Conservation (phyloP, 2,888 invertebrate genomes). For the Galerucella calmariensis region DNA sequence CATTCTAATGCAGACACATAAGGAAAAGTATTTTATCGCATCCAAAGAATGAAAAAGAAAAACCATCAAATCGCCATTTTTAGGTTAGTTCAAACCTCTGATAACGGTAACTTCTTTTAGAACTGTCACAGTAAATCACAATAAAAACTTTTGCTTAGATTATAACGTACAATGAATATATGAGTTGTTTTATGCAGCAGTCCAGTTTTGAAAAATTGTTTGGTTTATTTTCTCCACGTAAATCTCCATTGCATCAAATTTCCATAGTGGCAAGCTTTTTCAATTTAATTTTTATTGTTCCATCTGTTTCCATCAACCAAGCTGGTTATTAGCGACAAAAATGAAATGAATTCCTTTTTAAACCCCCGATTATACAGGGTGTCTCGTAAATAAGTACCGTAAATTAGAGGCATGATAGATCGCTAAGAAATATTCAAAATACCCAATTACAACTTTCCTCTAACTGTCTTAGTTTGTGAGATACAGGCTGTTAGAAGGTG, state of each 20-base stretch:
- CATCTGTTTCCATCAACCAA: no score
- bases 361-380: no score
- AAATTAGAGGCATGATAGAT: no score
- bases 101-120: constrained; percentile 61
- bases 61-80: constrained; percentile 62
- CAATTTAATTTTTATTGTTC: no score
- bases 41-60: constrained; percentile 55
- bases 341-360: no score
- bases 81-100: constrained; percentile 55
- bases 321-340: background rate
- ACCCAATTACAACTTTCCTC: no score
- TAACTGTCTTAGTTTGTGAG: no score
- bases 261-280: background rate
- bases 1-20: constrained; percentile 58
- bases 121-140: constrained; percentile 60
- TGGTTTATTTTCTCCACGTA: background rate
- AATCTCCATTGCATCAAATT: background rate
- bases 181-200: constrained; percentile 3
- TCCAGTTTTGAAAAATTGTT: background rate
- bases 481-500: no score
- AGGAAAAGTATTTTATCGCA: constrained; percentile 57
- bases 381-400: no score
- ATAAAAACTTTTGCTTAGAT: constrained; percentile 25
- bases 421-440: no score
- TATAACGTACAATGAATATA: constrained; percentile 18